Evolutionary conservation across 2,797 vertebrate genomes (phyloP).

Genomic region (Cirrhinus mrigala): DNA sequence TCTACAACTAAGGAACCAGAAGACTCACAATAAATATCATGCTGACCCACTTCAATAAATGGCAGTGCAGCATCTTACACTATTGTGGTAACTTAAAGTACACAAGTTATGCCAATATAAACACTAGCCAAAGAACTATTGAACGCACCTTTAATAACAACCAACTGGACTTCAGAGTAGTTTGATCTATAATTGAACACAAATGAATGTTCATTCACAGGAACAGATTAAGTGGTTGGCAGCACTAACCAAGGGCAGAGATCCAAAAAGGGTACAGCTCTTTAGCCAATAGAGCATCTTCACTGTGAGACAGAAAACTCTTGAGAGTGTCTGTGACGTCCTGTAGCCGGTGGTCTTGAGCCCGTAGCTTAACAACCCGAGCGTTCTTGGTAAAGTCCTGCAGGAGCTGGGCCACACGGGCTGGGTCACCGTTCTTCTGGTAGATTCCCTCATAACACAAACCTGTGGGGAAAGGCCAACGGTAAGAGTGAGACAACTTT

Average conservation of each 20-base stretch:
- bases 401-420: constrained; percentile 80
- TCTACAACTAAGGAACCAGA: not conserved
- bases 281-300: constrained; percentile 93
- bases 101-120: not conserved
- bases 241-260: constrained; percentile 85
- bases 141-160: not conserved
- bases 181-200: constrained; percentile 11
- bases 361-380: constrained; percentile 89
- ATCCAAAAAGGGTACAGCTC: constrained; percentile 97
- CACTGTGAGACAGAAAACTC: constrained; percentile 86
- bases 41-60: not conserved
- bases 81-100: not conserved
- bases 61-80: not conserved
- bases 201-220: not conserved
- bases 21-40: not conserved
- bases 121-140: constrained; percentile 3
- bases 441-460: constrained; percentile 91
- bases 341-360: constrained; percentile 88
- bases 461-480: constrained; percentile 74
- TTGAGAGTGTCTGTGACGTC: constrained; percentile 92
- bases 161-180: not conserved
- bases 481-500: not conserved
- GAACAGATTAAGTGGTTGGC: not conserved
- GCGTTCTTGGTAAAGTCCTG: constrained; percentile 90
- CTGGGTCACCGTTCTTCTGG: constrained; percentile 82